Conservation (phyloP, 2,888 invertebrate species). For the Pedicia rivosa region DNA sequence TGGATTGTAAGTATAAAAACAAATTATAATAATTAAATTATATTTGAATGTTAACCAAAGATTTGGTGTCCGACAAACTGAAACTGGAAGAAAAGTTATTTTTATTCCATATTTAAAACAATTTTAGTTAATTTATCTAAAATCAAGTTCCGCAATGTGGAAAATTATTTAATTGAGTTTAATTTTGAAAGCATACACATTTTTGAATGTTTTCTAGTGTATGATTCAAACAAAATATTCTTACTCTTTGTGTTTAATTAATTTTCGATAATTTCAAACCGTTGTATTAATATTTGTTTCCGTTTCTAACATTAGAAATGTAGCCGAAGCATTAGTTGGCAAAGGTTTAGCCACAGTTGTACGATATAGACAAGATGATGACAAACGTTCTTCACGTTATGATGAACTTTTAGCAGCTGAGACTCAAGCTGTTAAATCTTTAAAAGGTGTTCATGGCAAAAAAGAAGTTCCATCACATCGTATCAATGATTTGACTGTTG, state of each 20-base stretch:
- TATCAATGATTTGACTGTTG: constrained; percentile 68
- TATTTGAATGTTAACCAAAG: too few species aligned
- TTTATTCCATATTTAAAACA: constrained; percentile 9
- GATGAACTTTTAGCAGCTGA: constrained; percentile 88
- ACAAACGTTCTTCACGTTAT: constrained; percentile 86
- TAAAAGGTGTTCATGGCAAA: constrained; percentile 68
- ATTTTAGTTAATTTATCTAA: background rate
- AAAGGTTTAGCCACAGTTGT: constrained; percentile 90
- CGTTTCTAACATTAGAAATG: constrained; percentile 43
- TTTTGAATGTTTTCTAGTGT: constrained; percentile 2
- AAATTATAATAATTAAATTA: background rate
- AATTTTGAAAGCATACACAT: constrained; percentile 1
- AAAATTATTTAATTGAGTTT: background rate
- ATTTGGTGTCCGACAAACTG: too few species aligned
- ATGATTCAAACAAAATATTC: background rate
- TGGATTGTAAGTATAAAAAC: constrained; percentile 42
- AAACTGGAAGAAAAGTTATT: too few species aligned
- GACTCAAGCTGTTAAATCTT: constrained; percentile 76
- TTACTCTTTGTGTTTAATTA: too few species aligned
- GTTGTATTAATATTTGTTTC: too few species aligned
- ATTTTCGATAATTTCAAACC: too few species aligned
- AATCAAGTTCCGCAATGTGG: constrained; percentile 6
- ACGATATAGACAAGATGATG: constrained; percentile 87
- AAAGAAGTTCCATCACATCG: constrained; percentile 74
- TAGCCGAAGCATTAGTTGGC: constrained; percentile 82